Conservation (phyloP, 2,888 invertebrate genomes). For the Chalcis sispes region DNA sequence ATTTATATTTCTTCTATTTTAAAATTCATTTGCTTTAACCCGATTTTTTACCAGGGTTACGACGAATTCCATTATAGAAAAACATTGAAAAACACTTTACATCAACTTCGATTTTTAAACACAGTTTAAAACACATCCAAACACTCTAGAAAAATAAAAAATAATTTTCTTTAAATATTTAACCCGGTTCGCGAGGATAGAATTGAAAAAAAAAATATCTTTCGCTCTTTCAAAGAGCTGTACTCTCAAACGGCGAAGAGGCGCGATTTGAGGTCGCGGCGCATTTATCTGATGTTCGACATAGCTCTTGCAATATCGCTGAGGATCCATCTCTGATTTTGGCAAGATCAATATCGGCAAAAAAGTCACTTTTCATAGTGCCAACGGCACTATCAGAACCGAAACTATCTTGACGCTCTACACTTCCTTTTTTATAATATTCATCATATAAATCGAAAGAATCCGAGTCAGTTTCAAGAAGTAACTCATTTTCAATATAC, state of each 20-base stretch:
- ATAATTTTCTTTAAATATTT: neutral
- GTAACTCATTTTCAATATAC: constrained; percentile 65
- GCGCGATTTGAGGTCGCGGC: constrained; percentile 67
- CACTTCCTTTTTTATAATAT: constrained; percentile 65
- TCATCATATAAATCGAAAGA: constrained; percentile 60
- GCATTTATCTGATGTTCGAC: constrained; percentile 68
- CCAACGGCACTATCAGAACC: constrained; percentile 73
- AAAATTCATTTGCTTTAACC: constrained; percentile 2
- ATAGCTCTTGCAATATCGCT: constrained; percentile 66
- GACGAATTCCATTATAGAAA: constrained; percentile 18
- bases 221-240: constrained; percentile 67
- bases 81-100: no score
- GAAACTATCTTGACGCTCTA: constrained; percentile 72
- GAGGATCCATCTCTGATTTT: constrained; percentile 67
- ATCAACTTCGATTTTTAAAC: neutral
- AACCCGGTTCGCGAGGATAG: neutral
- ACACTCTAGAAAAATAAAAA: constrained; percentile 11
- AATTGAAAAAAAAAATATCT: constrained; percentile 16
- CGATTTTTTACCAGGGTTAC: constrained; percentile 30
- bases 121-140: constrained; percentile 48
- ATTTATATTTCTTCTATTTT: neutral
- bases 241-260: constrained; percentile 72
- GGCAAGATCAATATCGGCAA: constrained; percentile 71
- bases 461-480: constrained; percentile 61
- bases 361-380: constrained; percentile 74